phyloP scores from a whole-genome alignment of 23 tunicate species.

The Styela clava region DNA sequence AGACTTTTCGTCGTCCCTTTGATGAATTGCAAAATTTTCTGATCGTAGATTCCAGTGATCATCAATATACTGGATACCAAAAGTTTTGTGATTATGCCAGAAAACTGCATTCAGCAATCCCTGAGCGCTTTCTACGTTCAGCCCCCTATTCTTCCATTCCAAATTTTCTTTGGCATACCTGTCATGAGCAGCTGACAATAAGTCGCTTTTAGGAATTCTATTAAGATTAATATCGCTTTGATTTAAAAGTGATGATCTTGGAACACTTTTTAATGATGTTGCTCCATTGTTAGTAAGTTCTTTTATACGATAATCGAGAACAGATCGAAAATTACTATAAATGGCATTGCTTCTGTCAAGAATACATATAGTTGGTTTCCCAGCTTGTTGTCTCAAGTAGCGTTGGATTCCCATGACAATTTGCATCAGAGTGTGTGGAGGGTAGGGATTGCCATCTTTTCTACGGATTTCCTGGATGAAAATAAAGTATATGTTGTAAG shows the following conservation, averaged over 20 bases:
- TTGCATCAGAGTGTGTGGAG: constrained; percentile 94
- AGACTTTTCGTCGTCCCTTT: constrained; percentile 15
- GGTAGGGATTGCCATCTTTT: constrained; percentile 91
- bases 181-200: background rate
- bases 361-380: constrained; percentile 77
- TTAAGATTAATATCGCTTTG: background rate
- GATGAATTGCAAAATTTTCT: constrained; percentile 46
- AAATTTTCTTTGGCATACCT: constrained; percentile 22
- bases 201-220: background rate
- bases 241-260: background rate
- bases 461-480: constrained; percentile 82
- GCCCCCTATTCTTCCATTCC: constrained; percentile 67
- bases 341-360: constrained; percentile 79
- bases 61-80: constrained; percentile 68
- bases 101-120: constrained; percentile 83
- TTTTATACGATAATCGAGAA: constrained; percentile 71
- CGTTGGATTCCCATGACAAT: constrained; percentile 98
- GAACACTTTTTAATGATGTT: constrained; percentile 35
- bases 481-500: background rate
- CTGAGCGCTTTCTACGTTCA: constrained; percentile 65
- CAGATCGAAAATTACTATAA: constrained; percentile 61
- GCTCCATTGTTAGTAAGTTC: constrained; percentile 70
- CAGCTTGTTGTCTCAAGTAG: constrained; percentile 93
- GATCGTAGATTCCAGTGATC: constrained; percentile 88
- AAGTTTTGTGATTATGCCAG: constrained; percentile 70